These are phyloP conservation scores for Azorinus chamasolen DNA, from an alignment of 2,888 invertebrate genomes.

Conservation along the genomic window DNA sequence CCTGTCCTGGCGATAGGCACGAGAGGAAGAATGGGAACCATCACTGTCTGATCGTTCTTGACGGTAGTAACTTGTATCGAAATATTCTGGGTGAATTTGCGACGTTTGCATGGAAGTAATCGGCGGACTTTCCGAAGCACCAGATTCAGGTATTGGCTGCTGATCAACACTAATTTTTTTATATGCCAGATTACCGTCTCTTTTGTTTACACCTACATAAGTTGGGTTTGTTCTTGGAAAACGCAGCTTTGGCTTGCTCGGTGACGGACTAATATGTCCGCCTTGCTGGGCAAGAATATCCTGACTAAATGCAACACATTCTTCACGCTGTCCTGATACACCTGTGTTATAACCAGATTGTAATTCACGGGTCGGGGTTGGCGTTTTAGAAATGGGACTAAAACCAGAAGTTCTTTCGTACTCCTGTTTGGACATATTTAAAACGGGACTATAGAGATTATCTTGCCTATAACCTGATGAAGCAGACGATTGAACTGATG, in stretches of 20 bases:
- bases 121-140: constrained; percentile 54
- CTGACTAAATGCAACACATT: constrained; percentile 81
- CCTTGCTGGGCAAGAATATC: constrained; percentile 77
- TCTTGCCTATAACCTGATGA: constrained; percentile 60
- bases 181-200: constrained; percentile 75
- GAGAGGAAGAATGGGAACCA: constrained; percentile 83
- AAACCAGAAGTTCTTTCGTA: constrained; percentile 47
- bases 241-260: constrained; percentile 82
- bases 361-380: constrained; percentile 50
- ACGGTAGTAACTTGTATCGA: constrained; percentile 70
- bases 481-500: constrained; percentile 59
- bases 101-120: constrained; percentile 74
- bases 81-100: constrained; percentile 72
- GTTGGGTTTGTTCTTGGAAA: constrained; percentile 86
- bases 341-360: constrained; percentile 69
- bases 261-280: constrained; percentile 73
- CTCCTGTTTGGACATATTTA: constrained; percentile 62
- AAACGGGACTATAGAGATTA: constrained; percentile 64
- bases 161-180: constrained; percentile 78
- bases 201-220: constrained; percentile 82
- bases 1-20: constrained; percentile 68
- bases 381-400: constrained; percentile 45
- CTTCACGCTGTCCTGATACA: constrained; percentile 62
- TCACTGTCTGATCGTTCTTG: constrained; percentile 85
- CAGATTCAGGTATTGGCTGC: constrained; percentile 63